Evolutionary conservation across 1,140 invertebrate species (phyloP), one percentile per base, ranked within the genome.

Genomic region (Ceratoteleas bidentatus): DNA sequence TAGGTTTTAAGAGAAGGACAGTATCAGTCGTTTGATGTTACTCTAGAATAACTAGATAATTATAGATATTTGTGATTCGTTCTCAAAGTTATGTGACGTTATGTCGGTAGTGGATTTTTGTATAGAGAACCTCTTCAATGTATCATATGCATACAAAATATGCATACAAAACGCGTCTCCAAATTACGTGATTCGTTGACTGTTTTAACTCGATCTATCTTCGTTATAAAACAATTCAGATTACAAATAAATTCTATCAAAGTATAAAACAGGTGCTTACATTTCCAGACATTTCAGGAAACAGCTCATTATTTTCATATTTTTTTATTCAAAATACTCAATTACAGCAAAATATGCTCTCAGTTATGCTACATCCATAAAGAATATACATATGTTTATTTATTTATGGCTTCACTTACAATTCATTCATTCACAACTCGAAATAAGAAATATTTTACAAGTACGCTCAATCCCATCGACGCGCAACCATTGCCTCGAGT

Each of bases 401-500:
- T 74, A 65, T 50, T 74, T 74, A 74, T 74, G 70, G 70, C 70
- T 74, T 74, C 52, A 74, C 53, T 74, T 74, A 74, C 60, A 74
- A 64, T 74, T 24, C 60, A 57, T 57, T 53, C 49, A 72, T 43
- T 72, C 43, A 15, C 33, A 9, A 14, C 34, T 72, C 40, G 2
- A 54, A 61, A 15, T 49, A 43, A 11, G 45, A 15, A 10, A 47
- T 54, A 53, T 61, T 53, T 61, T 72, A 72, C 47, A 70, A 32
- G 10, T 40, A 40, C 5, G 14, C 14, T 11, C 47, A 45, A 15
- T 47, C 45, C 36, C 47, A 49, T 24, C 40, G 10, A 36, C 9
- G 24, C 47, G 47, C 8, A 66, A 34, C 56, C 47, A 40, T 24
- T 16, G 9, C 32, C 32, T 53, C 50, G 11, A 65, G 50, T 54